phyloP scores from a whole-genome alignment of 2,113 vertebrate species.

The human (Homo sapiens) region GRCh38 chr4:84243001-84243500 shows the following conservation, averaged over 20 bases:
- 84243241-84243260: constrained; percentile 82
- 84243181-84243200: constrained; percentile 61
- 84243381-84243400: constrained; percentile 76
- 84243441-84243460: constrained; percentile 62
- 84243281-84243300: constrained; percentile 80
- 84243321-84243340: constrained; percentile 82
- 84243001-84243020: neutral
- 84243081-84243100: neutral
- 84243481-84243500: constrained; percentile 42
- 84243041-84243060: neutral
- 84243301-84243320: constrained; percentile 85
- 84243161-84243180: constrained; percentile 49
- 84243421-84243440: constrained; percentile 82
- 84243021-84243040: neutral
- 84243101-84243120: neutral
- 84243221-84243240: constrained; percentile 81
- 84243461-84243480: constrained; percentile 49
- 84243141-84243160: neutral
- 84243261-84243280: constrained; percentile 85
- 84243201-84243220: constrained; percentile 66
- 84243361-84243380: constrained; percentile 81
- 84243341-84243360: constrained; percentile 87
- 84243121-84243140: neutral
- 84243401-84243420: constrained; percentile 83
- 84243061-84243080: neutral